Evolutionary conservation across 2,797 vertebrate species (phyloP).

Genomic region (Hephaestus fuliginosus): DNA sequence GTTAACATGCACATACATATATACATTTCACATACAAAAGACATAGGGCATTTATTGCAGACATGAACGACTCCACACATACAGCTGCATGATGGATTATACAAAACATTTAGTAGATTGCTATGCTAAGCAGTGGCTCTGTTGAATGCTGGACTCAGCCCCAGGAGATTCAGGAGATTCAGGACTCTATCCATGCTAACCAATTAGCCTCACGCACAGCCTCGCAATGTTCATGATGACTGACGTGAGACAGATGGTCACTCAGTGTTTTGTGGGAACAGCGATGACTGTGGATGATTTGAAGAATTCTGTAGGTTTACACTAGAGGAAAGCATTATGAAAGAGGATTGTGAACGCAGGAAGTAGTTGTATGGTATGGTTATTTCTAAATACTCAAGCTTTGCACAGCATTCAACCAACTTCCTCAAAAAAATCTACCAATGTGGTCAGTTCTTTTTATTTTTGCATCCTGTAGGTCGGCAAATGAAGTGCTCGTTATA

Average conservation of each 20-base stretch:
- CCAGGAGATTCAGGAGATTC: background rate
- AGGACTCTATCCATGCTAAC: background rate
- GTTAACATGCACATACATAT: background rate
- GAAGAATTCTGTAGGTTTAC: background rate
- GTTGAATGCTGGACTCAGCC: background rate
- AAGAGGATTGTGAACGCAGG: background rate
- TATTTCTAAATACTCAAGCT: background rate
- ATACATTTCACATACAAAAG: background rate
- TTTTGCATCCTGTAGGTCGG: conserved; percentile 33
- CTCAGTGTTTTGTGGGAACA: background rate
- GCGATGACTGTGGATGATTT: background rate
- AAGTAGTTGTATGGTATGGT: background rate
- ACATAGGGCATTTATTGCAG: background rate
- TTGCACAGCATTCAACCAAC: background rate
- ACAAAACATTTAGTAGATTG: background rate
- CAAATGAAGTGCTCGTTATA: conserved; percentile 44
- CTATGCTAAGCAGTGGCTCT: background rate
- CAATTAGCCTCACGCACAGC: background rate
- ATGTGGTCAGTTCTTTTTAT: background rate
- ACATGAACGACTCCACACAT: background rate
- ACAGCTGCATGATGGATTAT: too few relatives aligned
- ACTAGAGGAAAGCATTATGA: background rate
- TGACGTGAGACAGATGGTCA: background rate
- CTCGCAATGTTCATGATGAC: background rate
- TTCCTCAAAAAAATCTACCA: background rate